Evolutionary conservation across 2,888 invertebrate genomes (phyloP).

Genomic region (Tiphia femorata): DNA sequence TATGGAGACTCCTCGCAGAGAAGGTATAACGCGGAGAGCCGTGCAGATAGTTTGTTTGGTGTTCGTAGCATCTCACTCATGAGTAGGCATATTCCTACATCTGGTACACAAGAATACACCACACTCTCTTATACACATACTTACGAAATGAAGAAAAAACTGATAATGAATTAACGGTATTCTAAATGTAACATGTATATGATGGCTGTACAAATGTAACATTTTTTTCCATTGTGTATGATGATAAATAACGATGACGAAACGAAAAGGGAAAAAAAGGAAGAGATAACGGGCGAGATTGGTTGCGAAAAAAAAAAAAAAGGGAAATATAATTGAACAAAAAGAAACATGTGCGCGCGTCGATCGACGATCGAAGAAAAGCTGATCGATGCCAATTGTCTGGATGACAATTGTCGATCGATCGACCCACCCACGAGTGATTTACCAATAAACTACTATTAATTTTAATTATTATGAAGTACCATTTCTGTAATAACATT

Average conservation of each 20-base stretch:
- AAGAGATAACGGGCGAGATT: constrained; percentile 48
- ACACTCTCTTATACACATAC: constrained; percentile 15
- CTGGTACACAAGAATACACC: constrained; percentile 34
- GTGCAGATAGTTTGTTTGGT: constrained; percentile 50
- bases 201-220: constrained; percentile 71
- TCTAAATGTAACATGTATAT: constrained; percentile 70
- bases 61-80: constrained; percentile 57
- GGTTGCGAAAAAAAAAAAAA: constrained; percentile 44
- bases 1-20: constrained; percentile 11
- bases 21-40: constrained; percentile 43
- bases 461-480: constrained; percentile 75
- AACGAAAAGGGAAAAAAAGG: constrained; percentile 43
- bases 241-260: constrained; percentile 53
- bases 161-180: constrained; percentile 64
- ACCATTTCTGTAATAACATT: constrained; percentile 77
- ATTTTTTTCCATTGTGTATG: constrained; percentile 69
- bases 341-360: constrained; percentile 49
- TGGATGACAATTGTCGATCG: constrained; percentile 43
- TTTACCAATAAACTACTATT: constrained; percentile 75
- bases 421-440: constrained; percentile 59
- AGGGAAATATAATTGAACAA: constrained; percentile 39
- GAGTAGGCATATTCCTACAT: constrained; percentile 49
- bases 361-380: too few relatives aligned
- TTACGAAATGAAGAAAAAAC: constrained; percentile 44
- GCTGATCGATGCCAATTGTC: too few relatives aligned